These are phyloP conservation scores for Brachypodius melanocephalos DNA, from an alignment of 2,113 vertebrate species.

Conservation along the genomic window DNA sequence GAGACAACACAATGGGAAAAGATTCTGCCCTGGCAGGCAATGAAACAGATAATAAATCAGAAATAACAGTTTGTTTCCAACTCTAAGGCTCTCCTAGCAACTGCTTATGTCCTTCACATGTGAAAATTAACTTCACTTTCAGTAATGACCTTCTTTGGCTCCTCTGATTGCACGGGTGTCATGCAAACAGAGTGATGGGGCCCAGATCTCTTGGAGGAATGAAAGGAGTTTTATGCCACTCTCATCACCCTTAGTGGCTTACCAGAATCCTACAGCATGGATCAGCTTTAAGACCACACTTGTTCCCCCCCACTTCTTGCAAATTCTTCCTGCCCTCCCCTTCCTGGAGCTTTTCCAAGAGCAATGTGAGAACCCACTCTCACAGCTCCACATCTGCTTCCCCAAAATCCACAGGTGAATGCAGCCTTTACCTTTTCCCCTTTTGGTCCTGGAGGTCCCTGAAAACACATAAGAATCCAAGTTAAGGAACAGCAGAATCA, in stretches of 20 bases:
- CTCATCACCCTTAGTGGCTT: not conserved
- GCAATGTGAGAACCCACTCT: not conserved
- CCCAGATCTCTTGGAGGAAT: not conserved
- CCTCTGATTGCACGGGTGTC: not conserved
- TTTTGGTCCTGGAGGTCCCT: slow-evolving; percentile 89
- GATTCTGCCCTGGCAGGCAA: slow-evolving; percentile 17
- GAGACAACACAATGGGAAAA: slow-evolving; percentile 42
- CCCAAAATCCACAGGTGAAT: not conserved
- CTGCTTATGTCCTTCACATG: slow-evolving; percentile 32
- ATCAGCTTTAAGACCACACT: not conserved
- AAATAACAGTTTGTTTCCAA: slow-evolving; percentile 9
- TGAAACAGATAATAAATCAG: slow-evolving; percentile 38
- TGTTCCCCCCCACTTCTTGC: not conserved
- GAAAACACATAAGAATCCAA: slow-evolving; percentile 34
- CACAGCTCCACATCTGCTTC: not conserved
- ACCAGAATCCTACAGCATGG: not conserved
- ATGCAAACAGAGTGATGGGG: not conserved
- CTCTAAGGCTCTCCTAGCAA: slow-evolving; percentile 8
- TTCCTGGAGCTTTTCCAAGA: not conserved
- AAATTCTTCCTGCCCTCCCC: not conserved
- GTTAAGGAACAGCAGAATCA: not conserved
- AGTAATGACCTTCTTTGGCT: not conserved
- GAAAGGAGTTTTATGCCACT: not conserved
- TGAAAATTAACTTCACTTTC: not conserved
- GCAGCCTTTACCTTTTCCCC: slow-evolving; percentile 88